phyloP scores from a whole-genome alignment of 2,797 vertebrate genomes.

The Aulostomus chinensis region DNA sequence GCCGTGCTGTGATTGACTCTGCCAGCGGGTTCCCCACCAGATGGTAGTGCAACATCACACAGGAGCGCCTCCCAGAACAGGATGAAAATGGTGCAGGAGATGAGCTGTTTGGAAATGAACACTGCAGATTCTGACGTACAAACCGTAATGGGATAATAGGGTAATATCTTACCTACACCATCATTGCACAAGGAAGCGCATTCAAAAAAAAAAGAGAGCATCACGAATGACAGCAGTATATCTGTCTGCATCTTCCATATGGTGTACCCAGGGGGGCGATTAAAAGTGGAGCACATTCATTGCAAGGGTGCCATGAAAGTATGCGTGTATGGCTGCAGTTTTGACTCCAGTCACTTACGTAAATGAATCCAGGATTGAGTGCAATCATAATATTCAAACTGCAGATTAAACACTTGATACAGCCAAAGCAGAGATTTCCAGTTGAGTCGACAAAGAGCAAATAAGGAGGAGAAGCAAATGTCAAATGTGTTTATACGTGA shows the following conservation, averaged over 20 bases:
- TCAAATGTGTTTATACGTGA: conserved; percentile 59
- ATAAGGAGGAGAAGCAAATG: conserved; percentile 47
- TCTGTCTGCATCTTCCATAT: conserved; percentile 67
- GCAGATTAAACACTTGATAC: conserved; percentile 60
- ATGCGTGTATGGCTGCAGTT: conserved; percentile 56
- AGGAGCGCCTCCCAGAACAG: conserved; percentile 36
- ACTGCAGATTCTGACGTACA: conserved; percentile 59
- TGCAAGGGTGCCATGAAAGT: conserved; percentile 49
- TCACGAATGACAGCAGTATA: conserved; percentile 62
- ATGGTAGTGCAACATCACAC: conserved; percentile 68
- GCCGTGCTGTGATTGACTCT: conserved; percentile 21
- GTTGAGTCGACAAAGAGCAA: conserved; percentile 41
- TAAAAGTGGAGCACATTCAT: conserved; percentile 64
- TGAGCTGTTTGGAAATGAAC: conserved; percentile 65
- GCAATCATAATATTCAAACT: conserved; percentile 62
- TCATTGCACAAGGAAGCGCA: conserved; percentile 62
- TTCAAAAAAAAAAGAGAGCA: conserved; percentile 48
- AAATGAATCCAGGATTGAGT: conserved; percentile 57
- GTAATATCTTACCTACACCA: conserved; percentile 61
- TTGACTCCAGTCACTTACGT: conserved; percentile 63
- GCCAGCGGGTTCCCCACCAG: conserved; percentile 61
- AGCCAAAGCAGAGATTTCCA: conserved; percentile 32
- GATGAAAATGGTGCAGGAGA: conserved; percentile 70
- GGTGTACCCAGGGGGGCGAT: conserved; percentile 62
- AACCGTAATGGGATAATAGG: conserved; percentile 67